Evolutionary conservation across 2,888 invertebrate species (phyloP), one percentile per base, ranked within the genome.

Genomic region (Eupithecia pulchellata): DNA sequence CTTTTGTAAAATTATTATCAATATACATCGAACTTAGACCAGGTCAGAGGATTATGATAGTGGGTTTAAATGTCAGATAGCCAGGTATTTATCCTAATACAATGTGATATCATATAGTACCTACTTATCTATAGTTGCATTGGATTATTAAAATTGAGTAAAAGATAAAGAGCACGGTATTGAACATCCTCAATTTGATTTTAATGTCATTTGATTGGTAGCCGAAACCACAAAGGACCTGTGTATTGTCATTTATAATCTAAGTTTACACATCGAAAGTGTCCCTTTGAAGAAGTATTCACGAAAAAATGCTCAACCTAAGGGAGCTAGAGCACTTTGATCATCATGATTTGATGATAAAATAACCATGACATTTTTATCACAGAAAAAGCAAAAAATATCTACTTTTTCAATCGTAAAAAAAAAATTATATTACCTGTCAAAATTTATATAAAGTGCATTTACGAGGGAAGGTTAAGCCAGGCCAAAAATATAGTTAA

Each of bases 1-100:
- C 17, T 42, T 47, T 20, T 34, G 34, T 34, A 60, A 34, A 20
- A 25, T n/a, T 4, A 61, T 17, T 61, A 36, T 61, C 34, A 34
- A 57, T 29, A 34, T 34, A 61, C 61, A 61, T 36, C 61, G 61
- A 61, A 61, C 34, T 32, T 25, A 20, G 61, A 61, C 61, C 61
- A 61, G 36, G 36, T 57, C 29, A 27, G 52, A 60, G 25, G 5
- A 32, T 30, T 34, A 61, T 11, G 20, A 61, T 36, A 61, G 52
- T 52, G 52, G 11, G 11, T 25, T 25, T 25, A 13, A 52, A 25
- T 52, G 25, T 4, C 25, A 52, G 25, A 52, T 52, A 52, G 11
- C 11, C 20, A 47, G 42, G 8, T 20, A 47, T 47, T 20, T 30
- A n/a, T n/a, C n/a, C 32, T 60, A 30, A 60, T 60, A 60, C 58